Evolutionary conservation across 2,113 vertebrate species (phyloP).

Genomic region (Picathartes gymnocephalus): DNA sequence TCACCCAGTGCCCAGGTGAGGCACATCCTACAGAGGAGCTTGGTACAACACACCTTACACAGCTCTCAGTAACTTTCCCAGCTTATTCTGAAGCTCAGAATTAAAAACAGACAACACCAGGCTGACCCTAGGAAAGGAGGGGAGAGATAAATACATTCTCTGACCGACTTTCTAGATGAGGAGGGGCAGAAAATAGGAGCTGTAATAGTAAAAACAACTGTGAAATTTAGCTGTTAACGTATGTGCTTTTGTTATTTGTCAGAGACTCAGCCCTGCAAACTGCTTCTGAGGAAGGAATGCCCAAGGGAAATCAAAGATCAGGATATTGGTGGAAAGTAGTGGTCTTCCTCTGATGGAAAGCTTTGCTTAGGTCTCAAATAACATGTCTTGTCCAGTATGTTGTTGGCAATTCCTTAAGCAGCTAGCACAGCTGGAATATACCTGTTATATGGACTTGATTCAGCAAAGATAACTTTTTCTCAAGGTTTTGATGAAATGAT

Average conservation of each 20-base stretch:
- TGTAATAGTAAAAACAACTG: neutral
- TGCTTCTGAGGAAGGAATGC: neutral
- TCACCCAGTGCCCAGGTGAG: neutral
- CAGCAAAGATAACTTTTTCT: neutral
- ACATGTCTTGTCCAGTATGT: neutral
- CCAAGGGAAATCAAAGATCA: neutral
- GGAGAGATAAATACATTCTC: neutral
- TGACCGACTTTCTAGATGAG: neutral
- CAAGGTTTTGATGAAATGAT: neutral
- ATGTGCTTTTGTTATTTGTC: neutral
- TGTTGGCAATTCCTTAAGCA: neutral
- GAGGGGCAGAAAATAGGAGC: neutral
- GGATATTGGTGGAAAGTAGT: neutral
- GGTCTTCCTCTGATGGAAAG: neutral
- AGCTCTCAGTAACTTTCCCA: neutral
- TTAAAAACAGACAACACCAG: neutral
- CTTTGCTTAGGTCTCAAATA: neutral
- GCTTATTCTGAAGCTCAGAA: neutral
- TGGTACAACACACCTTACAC: accelerated
- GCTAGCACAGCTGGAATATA: neutral
- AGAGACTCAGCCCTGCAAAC: neutral
- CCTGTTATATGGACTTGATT: neutral
- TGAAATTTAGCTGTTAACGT: neutral
- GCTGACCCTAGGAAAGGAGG: neutral
- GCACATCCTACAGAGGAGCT: accelerated